Base-by-base conservation (phyloP, 2,797 vertebrate genomes). In the Hydrocynus forskahlii region DNA sequence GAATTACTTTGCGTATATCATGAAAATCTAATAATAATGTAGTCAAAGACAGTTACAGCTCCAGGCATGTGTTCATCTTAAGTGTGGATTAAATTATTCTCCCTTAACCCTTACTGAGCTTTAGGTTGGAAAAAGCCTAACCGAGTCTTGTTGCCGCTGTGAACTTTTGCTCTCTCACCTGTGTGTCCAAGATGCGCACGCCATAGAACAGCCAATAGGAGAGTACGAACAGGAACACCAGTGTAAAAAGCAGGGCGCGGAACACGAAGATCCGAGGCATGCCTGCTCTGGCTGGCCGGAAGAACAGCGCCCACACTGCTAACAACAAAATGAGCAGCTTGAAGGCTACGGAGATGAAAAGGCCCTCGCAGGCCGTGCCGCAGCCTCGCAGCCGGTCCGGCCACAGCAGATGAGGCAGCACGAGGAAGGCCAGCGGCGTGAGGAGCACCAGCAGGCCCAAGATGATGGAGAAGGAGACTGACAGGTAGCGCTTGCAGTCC, bases 181-280 rank as follows among this genome's bases (percentile, higher is more conserved):
- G 95, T 0, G 95, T 94, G 80, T 98, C 97, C 67, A 99, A 91
- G 87, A 99, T 98, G 78, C 97, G 95, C 69, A 99, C 97, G 4
- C 96, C 96, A 0, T 97, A 99, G 76, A 99, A 99, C 5, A 99
- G 96, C 98, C 98, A 99, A 87, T 98, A 99, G 87, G 97, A 98
- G 81, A 97, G 94, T 80, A 97, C 95, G 19, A 98, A 95, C 12
- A 99, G 92, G 50, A 98, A 95, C 5, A 97, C 95, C 35, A 99
- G 96, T 57, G 97, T 95, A 90, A 95, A 87, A 75, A 98, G 90
- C 45, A 99, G 94, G 83, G 95, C 95, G 17, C 96, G 96, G 88
- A 97, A 97, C 80, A 96, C 94, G 12, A 97, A 96, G 76, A 99
- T 89, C 38, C 97, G 93, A 0, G 98, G 97, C 87, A 97, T 89